Conservation (phyloP, 1,140 invertebrate genomes). For the Euschistus heros region DNA sequence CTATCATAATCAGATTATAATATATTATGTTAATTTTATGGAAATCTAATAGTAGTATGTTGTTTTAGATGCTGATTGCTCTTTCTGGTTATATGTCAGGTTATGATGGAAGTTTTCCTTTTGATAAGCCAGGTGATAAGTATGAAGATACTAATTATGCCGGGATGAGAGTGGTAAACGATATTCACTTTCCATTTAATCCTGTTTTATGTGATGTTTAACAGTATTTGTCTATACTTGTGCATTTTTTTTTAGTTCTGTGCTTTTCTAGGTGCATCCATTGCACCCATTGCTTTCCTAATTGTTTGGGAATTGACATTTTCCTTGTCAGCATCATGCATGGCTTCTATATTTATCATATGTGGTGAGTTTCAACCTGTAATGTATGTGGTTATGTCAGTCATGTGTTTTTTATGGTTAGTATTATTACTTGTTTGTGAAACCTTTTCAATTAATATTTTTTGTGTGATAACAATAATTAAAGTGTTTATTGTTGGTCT, state of each 20-base stretch:
- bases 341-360: conserved; percentile 69
- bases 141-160: conserved; percentile 79
- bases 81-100: conserved; percentile 84
- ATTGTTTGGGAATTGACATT: conserved; percentile 82
- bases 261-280: conserved; percentile 71
- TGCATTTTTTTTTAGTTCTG: conserved; percentile 66
- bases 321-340: conserved; percentile 60
- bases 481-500: no score
- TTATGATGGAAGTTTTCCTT: conserved; percentile 92
- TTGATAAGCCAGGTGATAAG: conserved; percentile 92
- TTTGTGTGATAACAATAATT: no score
- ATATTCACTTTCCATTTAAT: conserved; percentile 14
- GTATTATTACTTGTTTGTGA: no score
- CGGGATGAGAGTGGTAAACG: conserved; percentile 83
- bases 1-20: no score
- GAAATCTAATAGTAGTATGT: conserved; percentile 5
- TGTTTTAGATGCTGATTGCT: conserved; percentile 82
- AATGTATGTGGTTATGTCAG: no score
- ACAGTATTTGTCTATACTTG: background rate
- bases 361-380: conserved; percentile 55
- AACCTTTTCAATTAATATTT: no score
- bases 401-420: no score
- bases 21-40: background rate
- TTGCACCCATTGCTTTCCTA: conserved; percentile 77
- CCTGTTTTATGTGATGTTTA: conserved; percentile 22